Conservation (phyloP, 2,797 vertebrate species). For the Capromys pilorides region DNA sequence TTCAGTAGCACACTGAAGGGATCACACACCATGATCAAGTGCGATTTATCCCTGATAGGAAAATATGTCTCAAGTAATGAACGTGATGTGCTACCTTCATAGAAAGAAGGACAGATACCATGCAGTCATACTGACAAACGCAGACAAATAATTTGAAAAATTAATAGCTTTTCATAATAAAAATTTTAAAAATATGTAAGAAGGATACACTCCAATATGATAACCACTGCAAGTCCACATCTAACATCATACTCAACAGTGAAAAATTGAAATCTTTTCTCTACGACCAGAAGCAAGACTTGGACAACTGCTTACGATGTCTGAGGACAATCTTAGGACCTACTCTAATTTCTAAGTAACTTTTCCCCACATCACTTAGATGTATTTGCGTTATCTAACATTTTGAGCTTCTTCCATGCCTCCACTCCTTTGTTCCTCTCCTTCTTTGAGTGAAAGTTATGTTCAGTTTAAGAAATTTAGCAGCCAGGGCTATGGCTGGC, state of each 20-base stretch:
- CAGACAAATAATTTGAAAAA: background rate
- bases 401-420: background rate
- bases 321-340: background rate
- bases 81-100: background rate
- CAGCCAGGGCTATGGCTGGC: background rate
- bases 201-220: background rate
- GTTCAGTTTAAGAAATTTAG: constrained; percentile 3
- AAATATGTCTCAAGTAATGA: background rate
- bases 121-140: background rate
- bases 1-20: background rate
- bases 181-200: background rate
- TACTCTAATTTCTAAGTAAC: background rate
- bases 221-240: background rate
- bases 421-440: background rate
- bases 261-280: background rate
- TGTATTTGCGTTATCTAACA: background rate
- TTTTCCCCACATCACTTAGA: background rate
- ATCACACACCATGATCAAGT: background rate
- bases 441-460: background rate
- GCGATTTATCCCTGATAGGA: background rate
- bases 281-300: background rate
- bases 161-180: background rate
- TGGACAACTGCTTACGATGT: background rate
- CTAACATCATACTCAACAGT: background rate
- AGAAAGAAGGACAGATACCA: background rate